Conservation (phyloP, 2,797 vertebrate genomes). For the Carcharodon carcharias region DNA sequence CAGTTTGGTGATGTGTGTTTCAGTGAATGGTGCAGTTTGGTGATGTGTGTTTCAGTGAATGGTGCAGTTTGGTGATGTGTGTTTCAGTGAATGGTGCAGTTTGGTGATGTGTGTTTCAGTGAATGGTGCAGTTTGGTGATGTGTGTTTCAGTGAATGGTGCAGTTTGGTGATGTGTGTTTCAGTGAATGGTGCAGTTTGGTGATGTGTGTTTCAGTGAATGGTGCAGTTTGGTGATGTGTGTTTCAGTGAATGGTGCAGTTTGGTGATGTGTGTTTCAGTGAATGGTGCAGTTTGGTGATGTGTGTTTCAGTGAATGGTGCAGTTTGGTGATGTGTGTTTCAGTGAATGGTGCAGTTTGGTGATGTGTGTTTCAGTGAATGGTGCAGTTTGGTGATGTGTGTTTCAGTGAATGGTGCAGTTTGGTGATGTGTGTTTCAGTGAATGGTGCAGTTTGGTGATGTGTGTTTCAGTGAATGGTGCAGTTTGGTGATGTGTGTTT, state of each 20-base stretch:
- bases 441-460: background rate
- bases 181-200: too few relatives aligned
- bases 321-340: too few relatives aligned
- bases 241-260: background rate
- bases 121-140: background rate
- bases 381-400: too few relatives aligned
- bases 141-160: too few relatives aligned
- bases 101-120: too few relatives aligned
- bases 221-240: background rate
- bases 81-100: background rate
- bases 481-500: too few relatives aligned
- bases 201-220: background rate
- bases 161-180: too few relatives aligned
- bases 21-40: background rate
- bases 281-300: too few relatives aligned
- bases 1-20: too few relatives aligned
- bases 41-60: background rate
- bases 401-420: background rate
- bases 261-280: background rate
- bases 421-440: background rate
- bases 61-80: background rate
- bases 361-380: too few relatives aligned
- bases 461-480: background rate
- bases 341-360: too few relatives aligned
- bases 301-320: too few relatives aligned